These are phyloP conservation scores for Neofelis nebulosa DNA, from an alignment of 2,113 vertebrate genomes.

Conservation along the genomic window DNA sequence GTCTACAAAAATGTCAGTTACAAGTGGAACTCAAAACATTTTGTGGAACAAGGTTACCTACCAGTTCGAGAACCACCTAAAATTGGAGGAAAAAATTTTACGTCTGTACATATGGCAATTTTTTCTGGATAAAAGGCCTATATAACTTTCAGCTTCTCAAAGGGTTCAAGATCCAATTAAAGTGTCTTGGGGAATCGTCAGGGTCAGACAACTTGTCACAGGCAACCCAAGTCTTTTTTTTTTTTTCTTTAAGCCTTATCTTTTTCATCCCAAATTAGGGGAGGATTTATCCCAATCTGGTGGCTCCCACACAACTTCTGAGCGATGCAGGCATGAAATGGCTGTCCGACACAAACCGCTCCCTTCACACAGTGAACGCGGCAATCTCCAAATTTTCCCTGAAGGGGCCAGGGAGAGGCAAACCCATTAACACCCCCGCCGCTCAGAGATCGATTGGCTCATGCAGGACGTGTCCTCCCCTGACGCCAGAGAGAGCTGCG, in stretches of 20 bases:
- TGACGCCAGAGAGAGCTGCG: neutral
- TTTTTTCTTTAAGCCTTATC: neutral
- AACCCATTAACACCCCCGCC: neutral
- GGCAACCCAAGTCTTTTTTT: neutral
- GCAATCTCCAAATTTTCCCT: neutral
- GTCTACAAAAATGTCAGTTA: conserved; percentile 11
- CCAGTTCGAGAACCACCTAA: neutral
- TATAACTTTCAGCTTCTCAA: conserved; percentile 15
- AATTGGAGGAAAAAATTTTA: neutral
- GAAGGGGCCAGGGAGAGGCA: neutral
- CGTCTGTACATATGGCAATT: neutral
- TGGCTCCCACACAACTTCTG: conserved; percentile 40
- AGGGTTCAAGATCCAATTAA: neutral
- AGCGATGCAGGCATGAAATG: conserved; percentile 38
- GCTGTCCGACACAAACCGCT: conserved; percentile 10
- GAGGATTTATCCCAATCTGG: neutral
- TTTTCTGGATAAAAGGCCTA: neutral
- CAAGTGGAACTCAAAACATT: neutral
- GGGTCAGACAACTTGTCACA: neutral
- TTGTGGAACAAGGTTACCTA: neutral
- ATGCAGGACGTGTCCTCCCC: neutral
- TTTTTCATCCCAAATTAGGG: neutral
- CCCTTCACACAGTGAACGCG: neutral
- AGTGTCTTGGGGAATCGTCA: neutral
- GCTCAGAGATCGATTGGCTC: neutral